Base-by-base conservation (phyloP, 1,140 invertebrate species). In the Cardiocondyla obscurior region DNA sequence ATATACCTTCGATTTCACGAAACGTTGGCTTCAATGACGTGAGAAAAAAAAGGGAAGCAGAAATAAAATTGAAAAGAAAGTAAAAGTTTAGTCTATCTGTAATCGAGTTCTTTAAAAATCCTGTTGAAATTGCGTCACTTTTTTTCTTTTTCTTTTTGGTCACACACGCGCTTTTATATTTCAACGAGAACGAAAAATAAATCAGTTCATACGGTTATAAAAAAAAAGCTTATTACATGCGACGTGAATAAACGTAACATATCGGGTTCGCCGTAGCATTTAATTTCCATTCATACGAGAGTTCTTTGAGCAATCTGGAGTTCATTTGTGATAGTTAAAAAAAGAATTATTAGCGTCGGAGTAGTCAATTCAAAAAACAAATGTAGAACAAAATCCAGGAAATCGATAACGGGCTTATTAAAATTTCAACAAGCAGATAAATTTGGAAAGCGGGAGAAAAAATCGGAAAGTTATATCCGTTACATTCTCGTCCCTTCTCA, bases 1-100 rank as follows among this genome's bases (percentile, higher is more conserved):
- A 73, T 49, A 69, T 44, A 73, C 22, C 67, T 60, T 73, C 36
- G 67, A 81, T 81, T 81, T 81, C 77, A 81, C 51, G 74, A 79
- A 79, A 79, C 62, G 67, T 62, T 79, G 55, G 36, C 62, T 79
- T 0, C 74, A 7, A 42, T 42, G 44, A 46, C 57, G 28, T 28
- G 58, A 76, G 36, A 64, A 76, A 60, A 51, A 77, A 67, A 28
- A 22, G 62, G 28, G 22, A 67, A 6, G n/a, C 30, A 16, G 8
- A n/a, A 60, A 36, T 12, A 46, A 28, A 10, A 16, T 6, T 2
- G 8, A 42, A 3, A 46, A 44, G 14, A 58, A 12, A 57, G 53
- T n/a, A 79, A 28, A 25, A 19, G 58, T 73, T 74, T 74, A 28
- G 5, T 42, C 14, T 14, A 30, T 10, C 10, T 10, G 39, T 4